Evolutionary conservation across 2,888 invertebrate genomes (phyloP).

Genomic region (Laothoe populi): DNA sequence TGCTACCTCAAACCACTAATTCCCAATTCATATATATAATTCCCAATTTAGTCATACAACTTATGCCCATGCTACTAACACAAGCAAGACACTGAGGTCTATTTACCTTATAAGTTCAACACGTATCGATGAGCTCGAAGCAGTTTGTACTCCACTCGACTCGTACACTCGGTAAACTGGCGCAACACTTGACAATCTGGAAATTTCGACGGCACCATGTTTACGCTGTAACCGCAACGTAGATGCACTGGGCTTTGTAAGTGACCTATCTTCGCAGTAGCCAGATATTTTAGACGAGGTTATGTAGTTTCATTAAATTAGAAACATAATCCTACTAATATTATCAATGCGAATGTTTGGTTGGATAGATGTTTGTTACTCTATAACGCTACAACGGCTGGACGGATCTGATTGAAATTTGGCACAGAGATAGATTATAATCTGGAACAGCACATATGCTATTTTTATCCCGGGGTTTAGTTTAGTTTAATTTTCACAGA

Average conservation of each 20-base stretch:
- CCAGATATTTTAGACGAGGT: not conserved
- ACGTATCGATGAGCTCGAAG: constrained; percentile 5
- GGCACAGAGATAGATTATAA: too few relatives aligned
- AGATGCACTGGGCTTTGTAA: constrained; percentile 19
- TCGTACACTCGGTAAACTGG: constrained; percentile 19
- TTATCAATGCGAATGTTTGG: too few relatives aligned
- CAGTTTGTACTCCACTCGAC: constrained; percentile 21
- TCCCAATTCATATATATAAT: not conserved
- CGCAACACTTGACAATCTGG: constrained; percentile 23
- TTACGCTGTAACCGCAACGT: constrained; percentile 15
- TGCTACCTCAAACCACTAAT: too few relatives aligned
- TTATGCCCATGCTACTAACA: not conserved
- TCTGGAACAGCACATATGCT: too few relatives aligned
- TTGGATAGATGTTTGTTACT: too few relatives aligned
- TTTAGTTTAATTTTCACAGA: too few relatives aligned
- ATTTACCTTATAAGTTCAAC: constrained; percentile 22
- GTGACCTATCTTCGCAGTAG: constrained; percentile 9
- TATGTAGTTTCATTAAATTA: not conserved
- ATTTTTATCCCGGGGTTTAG: too few relatives aligned
- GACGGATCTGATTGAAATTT: too few relatives aligned
- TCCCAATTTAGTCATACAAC: not conserved
- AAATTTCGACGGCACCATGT: constrained; percentile 16
- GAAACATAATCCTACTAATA: too few relatives aligned
- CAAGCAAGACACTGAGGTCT: constrained; percentile 6
- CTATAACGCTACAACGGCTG: too few relatives aligned